Conservation (phyloP, 2,797 vertebrate genomes). For the Sebastes goodei region DNA sequence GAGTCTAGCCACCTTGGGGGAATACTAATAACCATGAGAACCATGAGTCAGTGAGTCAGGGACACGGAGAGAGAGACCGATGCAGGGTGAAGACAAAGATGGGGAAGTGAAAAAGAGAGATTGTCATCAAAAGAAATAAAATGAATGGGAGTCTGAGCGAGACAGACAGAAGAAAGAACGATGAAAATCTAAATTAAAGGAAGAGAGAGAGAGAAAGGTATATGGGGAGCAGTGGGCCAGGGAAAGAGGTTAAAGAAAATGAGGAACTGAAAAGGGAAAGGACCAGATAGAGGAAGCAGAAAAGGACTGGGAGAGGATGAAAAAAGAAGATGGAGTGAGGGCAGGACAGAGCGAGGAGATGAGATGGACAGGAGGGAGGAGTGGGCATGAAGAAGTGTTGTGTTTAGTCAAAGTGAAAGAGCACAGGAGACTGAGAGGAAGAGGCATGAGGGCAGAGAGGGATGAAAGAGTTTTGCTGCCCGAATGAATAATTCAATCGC, state of each 20-base stretch:
- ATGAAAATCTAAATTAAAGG: slow-evolving; percentile 62
- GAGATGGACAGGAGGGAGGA: slow-evolving; percentile 27
- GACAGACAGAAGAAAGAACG: slow-evolving; percentile 28
- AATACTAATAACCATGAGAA: slow-evolving; percentile 66
- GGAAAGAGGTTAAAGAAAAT: not conserved
- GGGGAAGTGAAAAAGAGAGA: slow-evolving; percentile 54
- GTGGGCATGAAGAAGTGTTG: slow-evolving; percentile 43
- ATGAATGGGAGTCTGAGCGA: slow-evolving; percentile 53
- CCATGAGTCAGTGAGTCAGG: slow-evolving; percentile 40
- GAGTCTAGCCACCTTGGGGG: slow-evolving; percentile 54
- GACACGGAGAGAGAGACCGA: slow-evolving; percentile 22
- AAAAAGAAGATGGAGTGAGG: not conserved
- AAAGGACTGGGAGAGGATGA: not conserved
- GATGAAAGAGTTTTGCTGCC: slow-evolving; percentile 55
- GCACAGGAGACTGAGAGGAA: slow-evolving; percentile 15
- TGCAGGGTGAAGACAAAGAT: slow-evolving; percentile 41
- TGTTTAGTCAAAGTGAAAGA: slow-evolving; percentile 47
- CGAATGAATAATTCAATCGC: slow-evolving; percentile 58
- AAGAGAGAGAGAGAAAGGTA: slow-evolving; percentile 15
- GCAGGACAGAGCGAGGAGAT: not conserved
- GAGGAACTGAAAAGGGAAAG: not conserved
- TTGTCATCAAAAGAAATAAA: slow-evolving; percentile 59
- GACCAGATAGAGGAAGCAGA: not conserved
- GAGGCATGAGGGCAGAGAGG: slow-evolving; percentile 9
- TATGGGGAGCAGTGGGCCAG: not conserved